Percentiles rank a stretch among this genome's conserved stretches.
phyloP scores from a whole-genome alignment of 2,113 vertebrate genomes.

The Lota lota region DNA sequence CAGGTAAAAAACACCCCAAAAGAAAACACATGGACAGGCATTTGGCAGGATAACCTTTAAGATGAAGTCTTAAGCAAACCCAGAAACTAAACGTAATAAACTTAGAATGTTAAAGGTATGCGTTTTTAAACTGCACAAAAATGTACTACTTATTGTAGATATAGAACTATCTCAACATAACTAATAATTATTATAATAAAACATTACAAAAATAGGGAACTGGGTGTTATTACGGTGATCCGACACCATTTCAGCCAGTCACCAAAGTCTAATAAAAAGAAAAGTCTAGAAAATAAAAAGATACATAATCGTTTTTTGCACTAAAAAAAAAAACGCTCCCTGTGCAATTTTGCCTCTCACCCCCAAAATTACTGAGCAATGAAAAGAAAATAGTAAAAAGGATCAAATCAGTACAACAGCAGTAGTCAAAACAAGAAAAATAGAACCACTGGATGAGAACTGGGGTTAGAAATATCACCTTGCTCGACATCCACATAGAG shows the following conservation, averaged over 20 bases:
- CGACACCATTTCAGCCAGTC: conserved; percentile 78
- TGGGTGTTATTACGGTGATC: conserved; percentile 66
- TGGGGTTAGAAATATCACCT: conserved; percentile 96
- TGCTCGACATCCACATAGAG: conserved; percentile 91
- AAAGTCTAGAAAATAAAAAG: conserved; percentile 6
- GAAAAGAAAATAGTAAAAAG: conserved; percentile 62
- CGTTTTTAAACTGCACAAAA: not conserved
- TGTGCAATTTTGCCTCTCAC: conserved; percentile 91
- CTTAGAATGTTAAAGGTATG: conserved; percentile 26
- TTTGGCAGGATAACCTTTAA: conserved; percentile 94
- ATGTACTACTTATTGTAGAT: too few species aligned
- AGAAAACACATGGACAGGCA: conserved; percentile 86
- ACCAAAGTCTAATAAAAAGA: conserved; percentile 44
- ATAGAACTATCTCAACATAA: too few species aligned
- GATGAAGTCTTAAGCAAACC: conserved; percentile 66
- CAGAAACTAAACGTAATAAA: conserved; percentile 38
- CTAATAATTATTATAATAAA: too few species aligned
- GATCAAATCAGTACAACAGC: conserved; percentile 61
- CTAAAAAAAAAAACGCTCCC: conserved; percentile 79
- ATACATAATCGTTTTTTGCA: conserved; percentile 27
- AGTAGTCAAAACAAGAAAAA: conserved; percentile 80
- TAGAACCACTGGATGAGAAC: conserved; percentile 82
- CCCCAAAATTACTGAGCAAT: conserved; percentile 72
- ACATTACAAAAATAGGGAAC: conserved; percentile 32
- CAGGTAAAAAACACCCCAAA: conserved; percentile 83